These are phyloP conservation scores for Sinocyclocheilus rhinocerous DNA, from an alignment of 2,113 vertebrate species.

Conservation along the genomic window DNA sequence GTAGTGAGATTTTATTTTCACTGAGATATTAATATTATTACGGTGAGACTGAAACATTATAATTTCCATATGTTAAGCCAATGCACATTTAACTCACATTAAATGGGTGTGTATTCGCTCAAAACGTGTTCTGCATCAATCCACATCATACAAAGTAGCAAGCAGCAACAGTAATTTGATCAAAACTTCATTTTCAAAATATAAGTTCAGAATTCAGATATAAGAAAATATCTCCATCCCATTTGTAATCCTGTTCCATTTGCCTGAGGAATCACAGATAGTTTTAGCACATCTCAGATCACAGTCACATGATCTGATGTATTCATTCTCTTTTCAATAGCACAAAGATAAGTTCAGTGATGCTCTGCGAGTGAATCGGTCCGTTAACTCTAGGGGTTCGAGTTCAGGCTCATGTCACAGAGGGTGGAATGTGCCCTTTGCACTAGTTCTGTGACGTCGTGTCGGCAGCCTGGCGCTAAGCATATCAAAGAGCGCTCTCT, in stretches of 20 bases:
- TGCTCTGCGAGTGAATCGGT: background rate
- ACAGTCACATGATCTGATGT: background rate
- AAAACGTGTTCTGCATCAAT: background rate
- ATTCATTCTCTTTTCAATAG: background rate
- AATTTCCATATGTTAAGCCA: background rate
- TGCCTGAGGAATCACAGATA: background rate
- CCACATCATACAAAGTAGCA: background rate
- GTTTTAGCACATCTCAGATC: background rate
- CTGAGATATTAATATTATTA: no score
- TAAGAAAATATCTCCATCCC: background rate
- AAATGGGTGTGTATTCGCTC: background rate
- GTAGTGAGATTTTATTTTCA: no score
- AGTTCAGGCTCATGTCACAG: conserved; percentile 18
- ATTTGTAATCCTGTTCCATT: background rate
- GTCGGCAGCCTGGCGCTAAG: conserved; percentile 24
- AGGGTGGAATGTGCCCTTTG: conserved; percentile 17
- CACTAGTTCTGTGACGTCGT: background rate
- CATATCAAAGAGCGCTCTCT: conserved; percentile 22
- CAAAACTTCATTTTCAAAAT: background rate
- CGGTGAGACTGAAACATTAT: background rate
- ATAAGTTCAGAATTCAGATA: background rate
- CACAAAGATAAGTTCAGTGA: background rate
- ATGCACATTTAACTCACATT: conserved; percentile 11
- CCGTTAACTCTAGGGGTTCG: background rate
- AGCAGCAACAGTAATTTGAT: background rate